Base-by-base conservation (phyloP, 2,113 vertebrate genomes). In the Oncorhynchus kisutch region DNA sequence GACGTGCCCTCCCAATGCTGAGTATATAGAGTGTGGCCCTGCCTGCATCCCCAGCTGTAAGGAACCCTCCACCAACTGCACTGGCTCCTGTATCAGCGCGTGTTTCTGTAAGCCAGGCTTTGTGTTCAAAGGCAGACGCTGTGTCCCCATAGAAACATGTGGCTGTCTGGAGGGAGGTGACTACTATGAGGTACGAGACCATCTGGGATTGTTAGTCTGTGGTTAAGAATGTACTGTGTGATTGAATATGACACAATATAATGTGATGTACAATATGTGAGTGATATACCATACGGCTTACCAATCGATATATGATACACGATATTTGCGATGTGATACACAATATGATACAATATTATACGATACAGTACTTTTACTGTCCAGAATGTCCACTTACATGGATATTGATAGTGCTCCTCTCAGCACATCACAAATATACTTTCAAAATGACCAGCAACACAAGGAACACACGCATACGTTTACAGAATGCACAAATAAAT, bases 301-400 rank as follows among this genome's bases (percentile, higher is more conserved):
- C n/a, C n/a, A n/a, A n/a, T n/a, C n/a, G n/a, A n/a, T n/a, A n/a
- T n/a, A n/a, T n/a, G n/a, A n/a, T n/a, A n/a, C n/a, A n/a, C n/a
- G n/a, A n/a, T n/a, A n/a, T n/a, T n/a, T n/a, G n/a, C 93, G 90
- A 18, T 95, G 96, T 39, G 95, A 96, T 83, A 95, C 95, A 3
- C 96, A 96, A 67, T 96, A 96, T 75, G 91, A 79, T 95, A 90
- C 24, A 91, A 88, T 78, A 95, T 96, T 88, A 96, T 96, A 95
- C 95, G 95, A 49, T 95, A 95, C 0, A 96, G 7, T 39, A 39
- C 39, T 39, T 39, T 39, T 39, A 39, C 39, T 9, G 39, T 39
- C 25, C 25, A 25, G 25, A 25, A 25, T 25, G 25, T 25, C 25
- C 25, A 2, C 2, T 25, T 0, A 25, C 25, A 25, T 25, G 25